Evolutionary conservation across 2,888 invertebrate genomes (phyloP).

Genomic region (Ecliptopera silaceata): DNA sequence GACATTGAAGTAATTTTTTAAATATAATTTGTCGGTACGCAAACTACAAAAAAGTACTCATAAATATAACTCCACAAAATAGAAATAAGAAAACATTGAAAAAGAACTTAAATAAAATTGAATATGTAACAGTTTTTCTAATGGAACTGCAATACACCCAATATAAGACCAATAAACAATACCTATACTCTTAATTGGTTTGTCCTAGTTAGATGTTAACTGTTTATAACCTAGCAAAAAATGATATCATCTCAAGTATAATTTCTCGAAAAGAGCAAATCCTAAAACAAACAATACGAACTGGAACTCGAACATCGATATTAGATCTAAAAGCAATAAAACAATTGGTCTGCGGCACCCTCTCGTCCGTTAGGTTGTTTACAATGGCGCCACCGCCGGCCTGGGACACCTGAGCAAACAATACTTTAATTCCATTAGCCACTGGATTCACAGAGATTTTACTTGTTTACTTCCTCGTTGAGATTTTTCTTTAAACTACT

Average conservation of each 20-base stretch:
- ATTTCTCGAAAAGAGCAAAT: neutral
- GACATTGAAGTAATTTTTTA: too few relatives aligned
- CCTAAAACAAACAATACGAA: neutral
- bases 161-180: too few relatives aligned
- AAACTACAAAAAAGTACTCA: too few relatives aligned
- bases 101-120: too few relatives aligned
- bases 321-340: constrained; percentile 16
- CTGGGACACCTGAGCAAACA: constrained; percentile 56
- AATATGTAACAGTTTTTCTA: too few relatives aligned
- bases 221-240: too few relatives aligned
- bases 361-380: constrained; percentile 36
- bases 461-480: constrained; percentile 31
- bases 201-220: too few relatives aligned
- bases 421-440: constrained; percentile 56
- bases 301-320: neutral
- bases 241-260: neutral
- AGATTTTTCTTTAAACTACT: constrained; percentile 31
- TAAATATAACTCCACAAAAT: too few relatives aligned
- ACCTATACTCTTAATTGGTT: too few relatives aligned
- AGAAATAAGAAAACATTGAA: too few relatives aligned
- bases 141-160: too few relatives aligned
- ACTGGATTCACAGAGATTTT: constrained; percentile 44
- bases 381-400: constrained; percentile 36
- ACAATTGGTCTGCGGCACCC: constrained; percentile 9
- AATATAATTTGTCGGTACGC: too few relatives aligned